Evolutionary conservation across 2,888 invertebrate species (phyloP).

Genomic region (Epiblema foenella): DNA sequence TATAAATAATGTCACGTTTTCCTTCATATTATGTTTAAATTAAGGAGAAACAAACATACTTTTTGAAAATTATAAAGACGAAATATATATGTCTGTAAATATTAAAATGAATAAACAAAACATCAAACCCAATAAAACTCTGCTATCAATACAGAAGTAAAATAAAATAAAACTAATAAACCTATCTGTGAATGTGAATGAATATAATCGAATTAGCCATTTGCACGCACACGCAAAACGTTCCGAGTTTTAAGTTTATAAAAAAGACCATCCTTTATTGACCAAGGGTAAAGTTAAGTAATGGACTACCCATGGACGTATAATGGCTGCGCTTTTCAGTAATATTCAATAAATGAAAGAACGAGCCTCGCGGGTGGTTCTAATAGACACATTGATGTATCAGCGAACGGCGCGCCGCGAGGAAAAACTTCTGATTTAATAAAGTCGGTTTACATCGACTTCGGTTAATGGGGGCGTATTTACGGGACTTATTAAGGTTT

Average conservation of each 20-base stretch:
- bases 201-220: neutral
- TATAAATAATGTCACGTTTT: too few species aligned
- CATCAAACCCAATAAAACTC: neutral
- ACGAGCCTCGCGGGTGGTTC: constrained; percentile 60
- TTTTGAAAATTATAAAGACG: too few species aligned
- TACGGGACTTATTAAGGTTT: constrained; percentile 58
- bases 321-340: constrained; percentile 59
- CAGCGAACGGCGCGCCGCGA: constrained; percentile 51
- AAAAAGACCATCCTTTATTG: constrained; percentile 30
- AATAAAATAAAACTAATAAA: neutral
- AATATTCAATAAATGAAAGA: constrained; percentile 76
- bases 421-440: constrained; percentile 49
- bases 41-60: too few species aligned
- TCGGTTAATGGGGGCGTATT: constrained; percentile 66
- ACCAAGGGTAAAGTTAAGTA: constrained; percentile 17
- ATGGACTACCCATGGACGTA: constrained; percentile 53
- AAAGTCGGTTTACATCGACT: constrained; percentile 53
- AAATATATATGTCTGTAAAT: neutral
- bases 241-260: constrained; percentile 11
- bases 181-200: neutral
- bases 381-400: constrained; percentile 81
- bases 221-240: neutral
- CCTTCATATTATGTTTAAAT: too few species aligned
- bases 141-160: too few species aligned
- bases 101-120: neutral